Evolutionary conservation across 2,113 vertebrate genomes (phyloP).

Genomic region (Pygoscelis adeliae): DNA sequence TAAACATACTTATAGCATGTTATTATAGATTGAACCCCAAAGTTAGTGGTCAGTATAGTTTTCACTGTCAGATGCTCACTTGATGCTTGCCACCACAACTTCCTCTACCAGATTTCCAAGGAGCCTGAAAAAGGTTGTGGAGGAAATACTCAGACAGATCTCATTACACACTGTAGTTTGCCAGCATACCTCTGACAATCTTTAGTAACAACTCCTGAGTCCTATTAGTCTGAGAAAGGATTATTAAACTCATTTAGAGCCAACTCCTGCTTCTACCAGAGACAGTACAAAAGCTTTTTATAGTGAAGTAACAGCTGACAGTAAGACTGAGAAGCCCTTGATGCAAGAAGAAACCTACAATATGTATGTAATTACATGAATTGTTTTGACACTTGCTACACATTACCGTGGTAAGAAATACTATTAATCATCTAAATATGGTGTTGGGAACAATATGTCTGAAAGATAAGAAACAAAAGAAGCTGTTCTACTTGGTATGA

Average conservation of each 20-base stretch:
- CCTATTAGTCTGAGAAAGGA: background rate
- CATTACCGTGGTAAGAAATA: background rate
- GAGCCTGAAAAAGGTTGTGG: background rate
- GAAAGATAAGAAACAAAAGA: background rate
- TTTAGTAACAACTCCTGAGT: slow-evolving; percentile 19
- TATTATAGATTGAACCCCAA: background rate
- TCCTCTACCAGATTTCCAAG: background rate
- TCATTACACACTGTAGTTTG: background rate
- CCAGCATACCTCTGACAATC: slow-evolving; percentile 14
- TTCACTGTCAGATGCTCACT: background rate
- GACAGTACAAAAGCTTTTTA: background rate
- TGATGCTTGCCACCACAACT: background rate
- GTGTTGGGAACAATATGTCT: background rate
- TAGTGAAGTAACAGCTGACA: slow-evolving; percentile 2
- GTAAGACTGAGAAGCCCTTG: background rate
- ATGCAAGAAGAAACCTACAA: background rate
- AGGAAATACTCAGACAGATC: slow-evolving; percentile 19
- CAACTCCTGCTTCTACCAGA: background rate
- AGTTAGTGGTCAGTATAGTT: background rate
- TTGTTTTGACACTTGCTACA: background rate
- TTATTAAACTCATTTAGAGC: slow-evolving; percentile 25
- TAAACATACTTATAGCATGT: background rate
- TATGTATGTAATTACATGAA: background rate
- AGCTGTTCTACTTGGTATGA: background rate
- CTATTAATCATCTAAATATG: background rate